Evolutionary conservation across 2,113 vertebrate species (phyloP).

Genomic region (Rhea americana): DNA sequence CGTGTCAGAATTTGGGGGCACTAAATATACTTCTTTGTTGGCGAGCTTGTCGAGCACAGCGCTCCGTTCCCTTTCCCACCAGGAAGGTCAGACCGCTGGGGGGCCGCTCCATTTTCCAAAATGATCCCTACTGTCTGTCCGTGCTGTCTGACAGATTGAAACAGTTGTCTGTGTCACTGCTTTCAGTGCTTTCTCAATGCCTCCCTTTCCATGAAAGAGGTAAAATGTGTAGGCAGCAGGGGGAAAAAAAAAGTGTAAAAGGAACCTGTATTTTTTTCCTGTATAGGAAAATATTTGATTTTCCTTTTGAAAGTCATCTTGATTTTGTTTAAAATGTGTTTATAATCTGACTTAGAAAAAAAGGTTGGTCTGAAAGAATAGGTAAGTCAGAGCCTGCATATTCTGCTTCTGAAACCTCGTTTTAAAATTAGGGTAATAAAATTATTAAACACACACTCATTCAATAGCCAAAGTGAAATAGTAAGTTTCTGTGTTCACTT

Average conservation of each 20-base stretch:
- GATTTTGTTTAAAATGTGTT: conserved; percentile 55
- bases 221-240: conserved; percentile 24
- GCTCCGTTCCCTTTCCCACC: conserved; percentile 77
- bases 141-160: conserved; percentile 80
- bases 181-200: conserved; percentile 70
- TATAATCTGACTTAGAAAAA: conserved; percentile 32
- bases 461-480: conserved; percentile 55
- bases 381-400: conserved; percentile 13
- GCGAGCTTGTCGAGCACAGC: conserved; percentile 74
- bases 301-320: conserved; percentile 53
- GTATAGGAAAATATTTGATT: conserved; percentile 5
- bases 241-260: background rate
- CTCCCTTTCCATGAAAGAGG: conserved; percentile 61
- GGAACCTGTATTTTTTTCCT: conserved; percentile 12
- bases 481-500: conserved; percentile 68
- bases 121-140: conserved; percentile 79
- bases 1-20: conserved; percentile 75
- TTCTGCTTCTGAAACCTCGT: conserved; percentile 39
- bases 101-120: conserved; percentile 73
- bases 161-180: conserved; percentile 78
- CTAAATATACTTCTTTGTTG: conserved; percentile 80
- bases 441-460: conserved; percentile 61
- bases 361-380: conserved; percentile 7
- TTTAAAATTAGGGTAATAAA: conserved; percentile 64
- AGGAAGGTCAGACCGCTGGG: conserved; percentile 81